A percentile compares a stretch with the other conserved stretches of the same genome.
These are phyloP conservation scores for Drosophila nasuta DNA, from an alignment of 1,140 invertebrate genomes.

Conservation along the genomic window DNA sequence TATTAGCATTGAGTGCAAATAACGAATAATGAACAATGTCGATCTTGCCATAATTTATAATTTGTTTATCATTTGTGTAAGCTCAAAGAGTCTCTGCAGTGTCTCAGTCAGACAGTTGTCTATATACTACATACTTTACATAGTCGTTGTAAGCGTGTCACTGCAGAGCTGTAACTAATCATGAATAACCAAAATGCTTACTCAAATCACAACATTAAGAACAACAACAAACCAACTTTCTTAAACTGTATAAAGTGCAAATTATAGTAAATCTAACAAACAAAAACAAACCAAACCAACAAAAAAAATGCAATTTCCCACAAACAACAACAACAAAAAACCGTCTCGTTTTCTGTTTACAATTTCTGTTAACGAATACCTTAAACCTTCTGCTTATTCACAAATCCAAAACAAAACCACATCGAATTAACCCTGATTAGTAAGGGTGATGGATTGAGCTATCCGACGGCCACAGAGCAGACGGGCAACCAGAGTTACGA, in stretches of 20 bases:
- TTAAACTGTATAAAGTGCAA: slow-evolving; percentile 40
- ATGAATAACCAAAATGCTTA: slow-evolving; percentile 37
- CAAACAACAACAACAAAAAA: slow-evolving; percentile 74
- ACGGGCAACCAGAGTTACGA: slow-evolving; percentile 89
- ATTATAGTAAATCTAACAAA: slow-evolving; percentile 19
- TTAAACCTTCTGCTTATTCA: slow-evolving; percentile 80
- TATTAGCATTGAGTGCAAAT: slow-evolving; percentile 5
- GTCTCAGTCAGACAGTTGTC: slow-evolving; percentile 2
- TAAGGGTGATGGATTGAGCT: slow-evolving; percentile 94
- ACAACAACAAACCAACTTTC: slow-evolving; percentile 1
- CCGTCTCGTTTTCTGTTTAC: slow-evolving; percentile 17
- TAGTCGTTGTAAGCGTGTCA: slow-evolving; percentile 2
- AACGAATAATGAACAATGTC: slow-evolving; percentile 4
- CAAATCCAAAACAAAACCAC: slow-evolving; percentile 65
- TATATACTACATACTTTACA: background rate
- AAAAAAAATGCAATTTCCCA: slow-evolving; percentile 46
- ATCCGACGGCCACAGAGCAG: slow-evolving; percentile 92
- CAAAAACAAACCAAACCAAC: background rate
- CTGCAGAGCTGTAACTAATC: slow-evolving; percentile 29
- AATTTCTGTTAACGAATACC: slow-evolving; percentile 65
- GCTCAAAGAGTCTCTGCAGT: background rate
- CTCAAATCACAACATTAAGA: slow-evolving; percentile 24
- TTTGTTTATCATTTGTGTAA: slow-evolving; percentile 22
- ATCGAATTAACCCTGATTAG: slow-evolving; percentile 86
- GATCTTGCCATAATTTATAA: slow-evolving; percentile 10